Evolutionary conservation across 2,888 invertebrate species (phyloP).

Genomic region (Antheraea yamamai): DNA sequence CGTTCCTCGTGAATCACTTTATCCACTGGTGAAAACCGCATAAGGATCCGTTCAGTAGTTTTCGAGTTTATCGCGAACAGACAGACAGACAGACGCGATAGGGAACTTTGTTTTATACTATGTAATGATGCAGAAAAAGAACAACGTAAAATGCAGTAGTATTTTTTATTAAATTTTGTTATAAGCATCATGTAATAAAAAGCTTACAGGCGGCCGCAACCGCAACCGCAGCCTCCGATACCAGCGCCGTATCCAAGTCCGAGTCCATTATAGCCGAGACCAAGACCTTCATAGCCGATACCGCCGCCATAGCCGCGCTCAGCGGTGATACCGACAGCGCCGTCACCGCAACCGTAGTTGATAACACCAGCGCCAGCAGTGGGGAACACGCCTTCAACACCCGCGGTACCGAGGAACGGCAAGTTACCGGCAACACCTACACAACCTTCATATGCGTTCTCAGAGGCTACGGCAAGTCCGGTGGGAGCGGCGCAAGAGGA

Average conservation of each 20-base stretch:
- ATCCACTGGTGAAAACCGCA: too few relatives aligned
- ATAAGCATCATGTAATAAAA: neutral
- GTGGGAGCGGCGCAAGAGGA: slow-evolving; percentile 16
- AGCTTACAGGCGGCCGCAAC: slow-evolving; percentile 20
- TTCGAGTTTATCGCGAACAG: too few relatives aligned
- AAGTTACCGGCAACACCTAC: slow-evolving; percentile 40
- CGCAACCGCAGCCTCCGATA: slow-evolving; percentile 20
- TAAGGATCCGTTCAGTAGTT: too few relatives aligned
- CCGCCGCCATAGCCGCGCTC: slow-evolving; percentile 22
- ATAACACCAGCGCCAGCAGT: slow-evolving; percentile 39
- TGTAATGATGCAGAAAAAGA: too few relatives aligned
- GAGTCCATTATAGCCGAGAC: slow-evolving; percentile 23
- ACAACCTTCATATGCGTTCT: slow-evolving; percentile 24
- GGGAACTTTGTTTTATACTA: too few relatives aligned
- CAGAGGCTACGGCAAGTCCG: too few relatives aligned
- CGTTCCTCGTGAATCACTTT: too few relatives aligned
- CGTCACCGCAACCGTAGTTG: slow-evolving; percentile 41
- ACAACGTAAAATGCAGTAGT: neutral
- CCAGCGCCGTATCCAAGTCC: slow-evolving; percentile 22
- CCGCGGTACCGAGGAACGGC: slow-evolving; percentile 47
- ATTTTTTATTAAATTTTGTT: neutral
- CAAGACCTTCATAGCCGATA: slow-evolving; percentile 21
- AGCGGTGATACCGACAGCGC: slow-evolving; percentile 29
- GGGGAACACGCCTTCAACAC: slow-evolving; percentile 40
- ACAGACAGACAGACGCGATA: too few relatives aligned